phyloP scores from a whole-genome alignment of 1,140 invertebrate species.

The Panulirus ornatus region DNA sequence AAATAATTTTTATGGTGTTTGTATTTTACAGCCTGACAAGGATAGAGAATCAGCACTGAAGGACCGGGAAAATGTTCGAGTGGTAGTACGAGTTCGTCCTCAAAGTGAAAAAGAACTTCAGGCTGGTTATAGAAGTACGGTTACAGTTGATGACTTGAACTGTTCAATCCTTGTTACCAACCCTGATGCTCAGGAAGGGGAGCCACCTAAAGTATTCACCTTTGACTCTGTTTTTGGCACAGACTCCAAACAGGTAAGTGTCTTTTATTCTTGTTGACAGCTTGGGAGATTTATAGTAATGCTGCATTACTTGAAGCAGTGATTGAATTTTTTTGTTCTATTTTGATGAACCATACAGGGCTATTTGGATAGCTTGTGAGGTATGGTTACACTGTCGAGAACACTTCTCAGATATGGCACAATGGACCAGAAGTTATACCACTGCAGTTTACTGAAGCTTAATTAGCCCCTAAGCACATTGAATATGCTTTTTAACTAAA shows the following conservation, averaged over 20 bases:
- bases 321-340: too few relatives aligned
- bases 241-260: constrained; percentile 79
- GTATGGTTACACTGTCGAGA: too few relatives aligned
- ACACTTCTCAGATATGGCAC: too few relatives aligned
- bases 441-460: too few relatives aligned
- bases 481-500: too few relatives aligned
- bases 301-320: too few relatives aligned
- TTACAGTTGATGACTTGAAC: constrained; percentile 87
- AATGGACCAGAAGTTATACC: too few relatives aligned
- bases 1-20: background rate
- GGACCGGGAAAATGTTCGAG: constrained; percentile 82
- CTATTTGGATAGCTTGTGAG: too few relatives aligned
- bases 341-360: too few relatives aligned
- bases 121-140: constrained; percentile 84
- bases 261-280: too few relatives aligned
- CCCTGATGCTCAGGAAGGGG: constrained; percentile 76
- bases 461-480: too few relatives aligned
- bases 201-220: constrained; percentile 86
- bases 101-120: constrained; percentile 88
- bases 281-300: too few relatives aligned
- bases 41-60: constrained; percentile 53
- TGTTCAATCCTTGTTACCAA: constrained; percentile 77
- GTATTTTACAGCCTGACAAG: constrained; percentile 60
- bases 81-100: constrained; percentile 92
- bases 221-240: constrained; percentile 83